These are phyloP conservation scores for Pimephales promelas DNA, from an alignment of 2,113 vertebrate species.

Conservation along the genomic window DNA sequence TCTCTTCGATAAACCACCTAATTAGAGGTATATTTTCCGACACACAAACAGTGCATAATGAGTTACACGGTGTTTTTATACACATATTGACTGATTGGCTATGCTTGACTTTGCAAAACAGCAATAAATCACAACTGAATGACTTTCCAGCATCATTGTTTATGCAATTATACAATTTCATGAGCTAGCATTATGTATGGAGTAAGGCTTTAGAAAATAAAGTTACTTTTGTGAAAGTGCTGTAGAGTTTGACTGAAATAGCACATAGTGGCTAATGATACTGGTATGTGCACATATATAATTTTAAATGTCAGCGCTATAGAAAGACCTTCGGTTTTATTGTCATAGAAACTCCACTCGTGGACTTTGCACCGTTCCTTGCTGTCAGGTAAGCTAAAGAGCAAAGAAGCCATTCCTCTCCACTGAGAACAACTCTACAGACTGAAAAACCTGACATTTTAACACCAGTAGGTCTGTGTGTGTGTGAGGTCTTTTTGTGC, in stretches of 20 bases:
- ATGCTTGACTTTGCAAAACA: not conserved
- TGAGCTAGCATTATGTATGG: not conserved
- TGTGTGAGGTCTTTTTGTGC: not conserved
- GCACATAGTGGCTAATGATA: not conserved
- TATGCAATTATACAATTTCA: not conserved
- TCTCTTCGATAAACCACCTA: too few species aligned
- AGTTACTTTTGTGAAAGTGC: not conserved
- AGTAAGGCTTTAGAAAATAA: not conserved
- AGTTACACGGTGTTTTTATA: too few species aligned
- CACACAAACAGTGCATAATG: too few species aligned
- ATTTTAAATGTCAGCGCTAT: constrained; percentile 37
- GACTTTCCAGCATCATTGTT: not conserved
- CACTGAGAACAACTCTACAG: not conserved
- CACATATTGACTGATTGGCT: not conserved
- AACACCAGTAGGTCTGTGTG: not conserved
- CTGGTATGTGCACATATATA: not conserved
- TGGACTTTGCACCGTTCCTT: not conserved
- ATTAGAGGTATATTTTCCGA: too few species aligned
- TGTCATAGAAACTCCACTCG: constrained; percentile 7
- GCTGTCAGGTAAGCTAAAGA: not conserved
- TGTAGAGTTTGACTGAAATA: constrained; percentile 21
- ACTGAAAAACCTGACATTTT: not conserved
- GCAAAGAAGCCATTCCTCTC: not conserved
- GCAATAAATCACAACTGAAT: not conserved
- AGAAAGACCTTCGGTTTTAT: constrained; percentile 11